phyloP scores from a whole-genome alignment of 2,113 vertebrate genomes.

The Antechinus flavipes region DNA sequence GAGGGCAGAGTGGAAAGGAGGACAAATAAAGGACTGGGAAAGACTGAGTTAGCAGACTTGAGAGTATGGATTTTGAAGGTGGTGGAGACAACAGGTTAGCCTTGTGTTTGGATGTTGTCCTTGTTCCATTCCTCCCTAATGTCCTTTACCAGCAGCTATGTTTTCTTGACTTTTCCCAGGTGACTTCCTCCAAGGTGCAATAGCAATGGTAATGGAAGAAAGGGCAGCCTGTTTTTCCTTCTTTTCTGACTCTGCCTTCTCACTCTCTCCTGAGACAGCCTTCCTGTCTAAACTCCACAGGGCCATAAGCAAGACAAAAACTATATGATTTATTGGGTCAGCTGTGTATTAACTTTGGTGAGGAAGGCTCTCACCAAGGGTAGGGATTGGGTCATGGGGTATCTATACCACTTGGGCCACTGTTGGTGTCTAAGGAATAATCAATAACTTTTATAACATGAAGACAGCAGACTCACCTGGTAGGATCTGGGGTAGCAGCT shows the following conservation, averaged over 20 bases:
- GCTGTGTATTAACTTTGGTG: not conserved
- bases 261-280: not conserved
- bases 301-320: not conserved
- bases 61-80: not conserved
- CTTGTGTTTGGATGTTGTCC: not conserved
- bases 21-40: not conserved
- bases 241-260: not conserved
- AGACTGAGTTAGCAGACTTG: not conserved
- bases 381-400: not conserved
- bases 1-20: not conserved
- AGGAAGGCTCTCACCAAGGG: not conserved
- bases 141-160: not conserved
- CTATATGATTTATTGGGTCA: not conserved
- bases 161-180: not conserved
- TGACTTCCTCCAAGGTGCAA: not conserved
- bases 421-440: not conserved
- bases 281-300: not conserved
- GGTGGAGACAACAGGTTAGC: not conserved
- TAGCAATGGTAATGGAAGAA: not conserved
- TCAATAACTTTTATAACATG: slow-evolving; percentile 7
- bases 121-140: not conserved
- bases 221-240: not conserved
- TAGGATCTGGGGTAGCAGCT: not conserved
- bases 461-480: not conserved
- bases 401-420: not conserved